Percentiles rank a stretch among this genome's conserved stretches.
phyloP scores from a whole-genome alignment of 2,113 vertebrate species.

The Austrofundulus limnaeus region DNA sequence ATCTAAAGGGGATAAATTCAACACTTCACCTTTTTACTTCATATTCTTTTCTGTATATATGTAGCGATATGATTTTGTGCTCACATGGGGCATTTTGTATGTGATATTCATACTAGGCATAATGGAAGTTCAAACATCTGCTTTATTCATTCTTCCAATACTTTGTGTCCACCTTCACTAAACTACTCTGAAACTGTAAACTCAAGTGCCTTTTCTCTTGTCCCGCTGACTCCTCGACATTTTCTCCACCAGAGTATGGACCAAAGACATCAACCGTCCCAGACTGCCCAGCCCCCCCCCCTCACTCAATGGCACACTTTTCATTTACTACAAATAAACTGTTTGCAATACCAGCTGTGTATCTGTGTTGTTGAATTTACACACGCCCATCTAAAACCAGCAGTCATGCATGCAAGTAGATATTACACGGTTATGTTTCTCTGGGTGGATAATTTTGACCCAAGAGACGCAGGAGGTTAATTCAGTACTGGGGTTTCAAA shows the following conservation, averaged over 20 bases:
- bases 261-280: conserved; percentile 77
- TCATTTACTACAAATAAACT: conserved; percentile 81
- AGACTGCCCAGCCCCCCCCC: conserved; percentile 34
- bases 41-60: conserved; percentile 65
- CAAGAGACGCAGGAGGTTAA: too few relatives aligned
- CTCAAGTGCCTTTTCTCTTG: conserved; percentile 84
- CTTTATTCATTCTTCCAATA: conserved; percentile 59
- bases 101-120: conserved; percentile 72
- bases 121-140: conserved; percentile 42
- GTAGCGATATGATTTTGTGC: conserved; percentile 73
- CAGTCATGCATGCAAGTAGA: background rate
- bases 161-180: conserved; percentile 14
- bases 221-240: conserved; percentile 46
- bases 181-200: conserved; percentile 74
- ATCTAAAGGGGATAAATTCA: conserved; percentile 43
- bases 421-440: too few relatives aligned
- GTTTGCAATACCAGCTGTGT: conserved; percentile 72
- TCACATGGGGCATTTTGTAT: conserved; percentile 71
- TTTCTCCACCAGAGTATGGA: conserved; percentile 69
- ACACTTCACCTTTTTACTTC: conserved; percentile 17
- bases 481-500: too few relatives aligned
- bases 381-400: background rate
- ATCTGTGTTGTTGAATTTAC: background rate
- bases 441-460: too few relatives aligned
- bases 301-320: conserved; percentile 78